Conservation (phyloP, 2,888 invertebrate genomes). For the Pomacea canaliculata region DNA sequence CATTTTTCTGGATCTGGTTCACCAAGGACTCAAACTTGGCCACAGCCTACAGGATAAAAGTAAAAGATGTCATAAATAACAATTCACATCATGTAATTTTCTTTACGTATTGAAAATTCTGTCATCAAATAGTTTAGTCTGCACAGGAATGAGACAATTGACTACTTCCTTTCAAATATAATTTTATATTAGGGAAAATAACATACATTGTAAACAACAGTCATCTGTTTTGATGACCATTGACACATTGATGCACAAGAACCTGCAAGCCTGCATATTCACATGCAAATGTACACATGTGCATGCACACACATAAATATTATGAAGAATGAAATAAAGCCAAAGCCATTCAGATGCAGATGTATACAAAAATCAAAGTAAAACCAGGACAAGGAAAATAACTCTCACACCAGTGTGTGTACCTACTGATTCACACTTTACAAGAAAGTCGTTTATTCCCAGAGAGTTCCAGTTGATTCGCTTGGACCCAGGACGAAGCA, state of each 20-base stretch:
- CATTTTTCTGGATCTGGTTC: slow-evolving; percentile 71
- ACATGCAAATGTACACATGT: neutral
- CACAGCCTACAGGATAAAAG: slow-evolving; percentile 61
- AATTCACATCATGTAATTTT: neutral
- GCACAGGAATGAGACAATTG: neutral
- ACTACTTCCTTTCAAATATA: neutral
- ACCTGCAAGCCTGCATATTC: neutral
- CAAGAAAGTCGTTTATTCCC: slow-evolving; percentile 82
- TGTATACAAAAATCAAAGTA: neutral
- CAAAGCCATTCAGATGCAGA: neutral
- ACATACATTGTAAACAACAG: neutral
- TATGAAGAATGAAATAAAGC: neutral
- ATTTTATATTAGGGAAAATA: too few relatives aligned
- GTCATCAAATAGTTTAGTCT: too few relatives aligned
- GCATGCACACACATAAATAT: neutral
- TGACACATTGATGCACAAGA: neutral
- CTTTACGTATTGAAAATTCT: neutral
- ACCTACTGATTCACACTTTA: slow-evolving; percentile 73
- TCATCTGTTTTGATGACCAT: too few relatives aligned
- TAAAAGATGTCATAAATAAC: neutral
- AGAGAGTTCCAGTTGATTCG: slow-evolving; percentile 89
- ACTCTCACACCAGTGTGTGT: neutral
- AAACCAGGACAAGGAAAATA: neutral
- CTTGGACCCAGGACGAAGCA: slow-evolving; percentile 81
- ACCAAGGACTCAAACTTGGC: slow-evolving; percentile 71